These are phyloP conservation scores for Stomatorhinus walkeri DNA, from an alignment of 2,797 vertebrate genomes.

Conservation along the genomic window DNA sequence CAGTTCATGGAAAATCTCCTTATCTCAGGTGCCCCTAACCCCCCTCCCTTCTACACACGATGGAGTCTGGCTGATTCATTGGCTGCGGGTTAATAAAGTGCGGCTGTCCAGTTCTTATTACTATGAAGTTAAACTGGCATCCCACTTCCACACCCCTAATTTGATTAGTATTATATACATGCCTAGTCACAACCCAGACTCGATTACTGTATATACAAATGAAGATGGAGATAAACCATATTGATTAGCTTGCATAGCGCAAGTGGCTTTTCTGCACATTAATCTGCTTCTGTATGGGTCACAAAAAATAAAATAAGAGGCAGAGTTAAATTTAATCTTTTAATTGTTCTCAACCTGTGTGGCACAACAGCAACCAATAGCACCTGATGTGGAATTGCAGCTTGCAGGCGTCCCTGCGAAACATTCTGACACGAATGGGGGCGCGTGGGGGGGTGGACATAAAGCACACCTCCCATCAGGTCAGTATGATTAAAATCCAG, in stretches of 20 bases:
- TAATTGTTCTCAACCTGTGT: conserved; percentile 42
- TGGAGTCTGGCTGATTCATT: background rate
- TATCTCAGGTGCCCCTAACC: background rate
- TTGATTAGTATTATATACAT: background rate
- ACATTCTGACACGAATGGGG: background rate
- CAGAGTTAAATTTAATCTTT: conserved; percentile 37
- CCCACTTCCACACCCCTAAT: background rate
- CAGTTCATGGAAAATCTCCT: conserved; percentile 47
- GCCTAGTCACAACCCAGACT: conserved; percentile 52
- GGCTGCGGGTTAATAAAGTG: background rate
- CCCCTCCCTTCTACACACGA: background rate
- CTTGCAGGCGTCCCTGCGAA: conserved; percentile 24
- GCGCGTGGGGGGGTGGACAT: background rate
- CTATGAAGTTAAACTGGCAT: background rate
- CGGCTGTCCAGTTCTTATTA: background rate
- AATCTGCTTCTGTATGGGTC: conserved; percentile 54
- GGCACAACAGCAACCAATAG: conserved; percentile 20
- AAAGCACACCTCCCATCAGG: too few species aligned
- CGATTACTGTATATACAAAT: conserved; percentile 46
- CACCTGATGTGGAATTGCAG: conserved; percentile 37
- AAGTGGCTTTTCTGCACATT: conserved; percentile 52
- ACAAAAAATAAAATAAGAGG: conserved; percentile 41
- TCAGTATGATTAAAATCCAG: background rate
- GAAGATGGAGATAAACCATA: conserved; percentile 49
- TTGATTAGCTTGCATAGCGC: conserved; percentile 49